These are phyloP conservation scores for Lasioglossum lativentre DNA, from an alignment of 2,888 invertebrate species.

Conservation along the genomic window DNA sequence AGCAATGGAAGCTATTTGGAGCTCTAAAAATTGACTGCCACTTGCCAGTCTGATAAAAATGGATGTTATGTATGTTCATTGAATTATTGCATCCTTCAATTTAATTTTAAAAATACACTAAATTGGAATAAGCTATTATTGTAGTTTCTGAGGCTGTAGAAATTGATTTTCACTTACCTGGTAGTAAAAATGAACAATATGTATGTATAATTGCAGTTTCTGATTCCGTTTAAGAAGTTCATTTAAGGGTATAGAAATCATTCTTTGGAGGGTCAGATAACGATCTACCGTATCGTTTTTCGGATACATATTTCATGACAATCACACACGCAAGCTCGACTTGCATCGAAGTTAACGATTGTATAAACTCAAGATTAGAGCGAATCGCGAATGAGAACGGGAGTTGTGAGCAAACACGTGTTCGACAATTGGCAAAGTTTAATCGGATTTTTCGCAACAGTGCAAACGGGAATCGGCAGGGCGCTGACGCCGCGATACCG, in stretches of 20 bases:
- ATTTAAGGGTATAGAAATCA: neutral
- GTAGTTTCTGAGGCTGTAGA: neutral
- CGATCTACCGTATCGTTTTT: neutral
- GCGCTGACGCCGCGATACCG: slow-evolving; percentile 55
- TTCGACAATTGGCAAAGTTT: neutral
- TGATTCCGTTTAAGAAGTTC: neutral
- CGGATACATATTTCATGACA: neutral
- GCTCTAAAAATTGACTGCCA: neutral
- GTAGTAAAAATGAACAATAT: neutral
- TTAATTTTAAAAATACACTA: neutral
- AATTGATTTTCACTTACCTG: neutral
- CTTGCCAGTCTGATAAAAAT: neutral
- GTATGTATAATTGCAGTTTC: neutral
- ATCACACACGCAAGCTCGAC: neutral
- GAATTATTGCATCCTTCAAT: no score
- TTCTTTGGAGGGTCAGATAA: neutral
- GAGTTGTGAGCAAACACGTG: neutral
- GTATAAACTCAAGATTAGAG: neutral
- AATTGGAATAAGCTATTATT: neutral
- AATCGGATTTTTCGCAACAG: neutral
- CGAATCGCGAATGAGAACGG: neutral
- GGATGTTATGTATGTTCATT: no score
- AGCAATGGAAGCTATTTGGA: neutral
- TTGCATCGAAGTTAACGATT: neutral
- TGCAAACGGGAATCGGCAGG: slow-evolving; percentile 45